Evolutionary conservation across 2,888 invertebrate genomes (phyloP).

Genomic region (Xestia xanthographa): DNA sequence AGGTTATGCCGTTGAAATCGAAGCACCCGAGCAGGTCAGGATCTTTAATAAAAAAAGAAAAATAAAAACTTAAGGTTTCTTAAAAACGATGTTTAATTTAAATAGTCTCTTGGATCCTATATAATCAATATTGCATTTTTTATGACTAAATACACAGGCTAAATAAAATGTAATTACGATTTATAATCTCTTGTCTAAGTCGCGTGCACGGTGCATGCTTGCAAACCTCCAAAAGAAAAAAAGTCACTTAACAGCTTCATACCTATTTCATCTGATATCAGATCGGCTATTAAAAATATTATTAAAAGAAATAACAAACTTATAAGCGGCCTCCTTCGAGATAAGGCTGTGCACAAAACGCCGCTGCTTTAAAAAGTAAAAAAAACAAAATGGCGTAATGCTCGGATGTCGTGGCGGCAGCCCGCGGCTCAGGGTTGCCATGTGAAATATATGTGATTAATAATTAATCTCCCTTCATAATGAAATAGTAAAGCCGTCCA

Average conservation of each 20-base stretch:
- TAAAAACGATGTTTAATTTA: not conserved
- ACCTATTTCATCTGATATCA: constrained; percentile 61
- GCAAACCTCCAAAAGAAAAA: constrained; percentile 38
- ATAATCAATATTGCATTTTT: constrained; percentile 2
- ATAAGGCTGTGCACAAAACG: constrained; percentile 69
- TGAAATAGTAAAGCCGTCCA: constrained; percentile 49
- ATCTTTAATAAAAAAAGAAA: too few relatives aligned
- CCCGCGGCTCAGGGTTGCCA: constrained; percentile 56
- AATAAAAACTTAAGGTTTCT: too few relatives aligned
- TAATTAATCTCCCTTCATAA: constrained; percentile 59
- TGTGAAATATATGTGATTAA: constrained; percentile 55
- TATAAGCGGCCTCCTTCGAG: constrained; percentile 58
- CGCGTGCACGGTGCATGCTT: constrained; percentile 28
- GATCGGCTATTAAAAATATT: constrained; percentile 67
- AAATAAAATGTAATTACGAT: constrained; percentile 45
- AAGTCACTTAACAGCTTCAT: constrained; percentile 55
- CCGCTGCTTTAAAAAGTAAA: constrained; percentile 57
- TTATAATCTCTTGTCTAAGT: constrained; percentile 26
- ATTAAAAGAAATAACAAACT: constrained; percentile 62
- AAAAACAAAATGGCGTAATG: constrained; percentile 68
- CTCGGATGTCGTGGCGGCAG: constrained; percentile 53
- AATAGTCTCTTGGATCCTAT: not conserved
- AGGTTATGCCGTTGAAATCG: not conserved
- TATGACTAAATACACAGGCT: too few relatives aligned
- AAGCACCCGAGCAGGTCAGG: too few relatives aligned